Percentiles rank a stretch among this genome's conserved stretches.
phyloP scores from a whole-genome alignment of 2,797 vertebrate genomes.

The Centropyge bicolor region DNA sequence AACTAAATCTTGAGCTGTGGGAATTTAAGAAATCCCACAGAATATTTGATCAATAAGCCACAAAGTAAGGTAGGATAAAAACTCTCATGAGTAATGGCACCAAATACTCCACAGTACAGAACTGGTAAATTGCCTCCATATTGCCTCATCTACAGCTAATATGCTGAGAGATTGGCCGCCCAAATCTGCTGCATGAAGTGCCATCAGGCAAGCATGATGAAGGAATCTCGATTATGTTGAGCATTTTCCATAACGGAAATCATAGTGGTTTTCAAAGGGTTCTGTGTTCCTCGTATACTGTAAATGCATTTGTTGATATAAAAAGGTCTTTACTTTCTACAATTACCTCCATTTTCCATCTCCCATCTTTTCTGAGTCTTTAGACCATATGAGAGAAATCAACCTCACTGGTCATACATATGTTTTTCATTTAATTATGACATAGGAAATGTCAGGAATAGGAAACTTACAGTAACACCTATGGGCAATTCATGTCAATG shows the following conservation, averaged over 20 bases:
- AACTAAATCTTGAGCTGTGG: not conserved
- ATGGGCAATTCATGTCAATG: not conserved
- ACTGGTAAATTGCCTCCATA: slow-evolving; percentile 18
- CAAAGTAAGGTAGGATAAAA: slow-evolving; percentile 15
- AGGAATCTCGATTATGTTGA: slow-evolving; percentile 10
- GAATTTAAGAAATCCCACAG: not conserved
- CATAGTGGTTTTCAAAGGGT: slow-evolving; percentile 2
- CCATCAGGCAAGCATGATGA: not conserved
- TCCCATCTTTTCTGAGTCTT: not conserved
- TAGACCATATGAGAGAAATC: not conserved
- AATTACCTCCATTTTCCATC: not conserved
- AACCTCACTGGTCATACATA: not conserved
- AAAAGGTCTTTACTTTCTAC: not conserved
- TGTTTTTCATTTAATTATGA: not conserved
- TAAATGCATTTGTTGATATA: not conserved
- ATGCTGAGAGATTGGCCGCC: not conserved
- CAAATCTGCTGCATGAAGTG: not conserved
- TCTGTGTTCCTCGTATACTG: not conserved
- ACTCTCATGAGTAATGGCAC: not conserved
- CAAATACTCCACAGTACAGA: not conserved
- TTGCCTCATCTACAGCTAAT: slow-evolving; percentile 16
- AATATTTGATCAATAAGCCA: not conserved
- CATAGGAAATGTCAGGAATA: not conserved
- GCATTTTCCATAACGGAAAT: slow-evolving; percentile 4
- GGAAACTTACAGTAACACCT: not conserved